Percentiles rank a stretch among this genome's conserved stretches.
These are phyloP conservation scores for Heliconius ismenius DNA, from an alignment of 2,888 invertebrate species.

Conservation along the genomic window DNA sequence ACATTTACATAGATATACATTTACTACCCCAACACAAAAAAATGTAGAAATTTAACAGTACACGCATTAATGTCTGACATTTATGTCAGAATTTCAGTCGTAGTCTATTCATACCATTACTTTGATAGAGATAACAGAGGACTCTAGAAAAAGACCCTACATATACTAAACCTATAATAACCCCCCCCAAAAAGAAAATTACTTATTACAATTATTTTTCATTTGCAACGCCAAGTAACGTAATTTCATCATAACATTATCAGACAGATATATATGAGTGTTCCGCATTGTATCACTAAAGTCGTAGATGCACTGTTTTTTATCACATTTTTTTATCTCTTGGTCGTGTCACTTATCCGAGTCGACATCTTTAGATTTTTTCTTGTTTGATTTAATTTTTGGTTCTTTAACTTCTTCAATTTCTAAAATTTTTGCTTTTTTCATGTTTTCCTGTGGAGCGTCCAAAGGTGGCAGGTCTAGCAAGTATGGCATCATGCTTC, in stretches of 20 bases:
- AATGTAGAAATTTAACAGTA: no score
- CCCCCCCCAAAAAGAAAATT: not conserved
- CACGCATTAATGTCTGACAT: no score
- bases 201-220: slow-evolving; percentile 24
- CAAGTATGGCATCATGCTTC: slow-evolving; percentile 77
- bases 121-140: no score
- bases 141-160: no score
- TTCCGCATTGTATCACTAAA: slow-evolving; percentile 54
- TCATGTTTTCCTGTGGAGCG: slow-evolving; percentile 36
- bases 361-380: slow-evolving; percentile 56
- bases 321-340: slow-evolving; percentile 58
- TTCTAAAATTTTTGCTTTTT: slow-evolving; percentile 49
- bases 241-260: slow-evolving; percentile 59
- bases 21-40: no score
- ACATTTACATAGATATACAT: no score
- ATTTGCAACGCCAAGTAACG: slow-evolving; percentile 47
- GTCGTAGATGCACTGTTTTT: slow-evolving; percentile 53
- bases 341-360: slow-evolving; percentile 67
- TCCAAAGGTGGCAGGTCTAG: slow-evolving; percentile 69
- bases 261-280: slow-evolving; percentile 55
- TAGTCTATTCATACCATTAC: no score
- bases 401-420: slow-evolving; percentile 43
- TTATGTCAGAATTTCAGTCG: no score
- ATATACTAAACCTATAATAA: no score
- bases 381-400: slow-evolving; percentile 45